phyloP scores from a whole-genome alignment of 2,888 invertebrate genomes.

The Limenitis camilla region DNA sequence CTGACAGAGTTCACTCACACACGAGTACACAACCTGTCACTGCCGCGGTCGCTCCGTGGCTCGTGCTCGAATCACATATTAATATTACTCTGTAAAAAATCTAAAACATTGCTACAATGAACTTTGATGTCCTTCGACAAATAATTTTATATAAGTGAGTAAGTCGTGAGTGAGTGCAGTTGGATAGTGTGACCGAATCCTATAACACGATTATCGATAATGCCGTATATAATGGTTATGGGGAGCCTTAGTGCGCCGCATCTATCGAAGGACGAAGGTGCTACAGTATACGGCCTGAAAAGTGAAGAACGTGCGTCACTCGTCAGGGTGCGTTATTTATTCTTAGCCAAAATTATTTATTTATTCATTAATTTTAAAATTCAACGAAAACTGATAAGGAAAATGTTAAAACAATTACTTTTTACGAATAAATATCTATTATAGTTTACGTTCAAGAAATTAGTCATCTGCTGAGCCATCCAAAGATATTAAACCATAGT shows the following conservation, averaged over 20 bases:
- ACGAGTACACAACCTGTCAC: conserved; percentile 43
- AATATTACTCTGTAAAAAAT: conserved; percentile 6
- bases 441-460: too few relatives aligned
- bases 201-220: conserved; percentile 28
- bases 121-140: conserved; percentile 6
- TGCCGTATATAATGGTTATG: conserved; percentile 72
- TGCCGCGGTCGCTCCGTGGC: conserved; percentile 37
- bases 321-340: conserved; percentile 33
- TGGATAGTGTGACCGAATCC: conserved; percentile 10
- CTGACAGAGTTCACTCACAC: conserved; percentile 59
- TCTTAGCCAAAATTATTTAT: neutral
- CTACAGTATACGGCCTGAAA: conserved; percentile 65
- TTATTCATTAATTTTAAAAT: neutral
- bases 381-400: neutral
- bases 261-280: conserved; percentile 64
- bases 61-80: conserved; percentile 22
- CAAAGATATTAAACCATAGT: too few relatives aligned
- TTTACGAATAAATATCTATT: too few relatives aligned
- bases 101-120: conserved; percentile 9
- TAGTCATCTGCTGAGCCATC: too few relatives aligned
- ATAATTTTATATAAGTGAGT: neutral
- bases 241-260: conserved; percentile 62
- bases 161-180: neutral
- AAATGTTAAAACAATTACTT: too few relatives aligned
- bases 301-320: conserved; percentile 55